Conservation (phyloP, 2,888 invertebrate genomes). For the Hirudinaria manillensis region DNA sequence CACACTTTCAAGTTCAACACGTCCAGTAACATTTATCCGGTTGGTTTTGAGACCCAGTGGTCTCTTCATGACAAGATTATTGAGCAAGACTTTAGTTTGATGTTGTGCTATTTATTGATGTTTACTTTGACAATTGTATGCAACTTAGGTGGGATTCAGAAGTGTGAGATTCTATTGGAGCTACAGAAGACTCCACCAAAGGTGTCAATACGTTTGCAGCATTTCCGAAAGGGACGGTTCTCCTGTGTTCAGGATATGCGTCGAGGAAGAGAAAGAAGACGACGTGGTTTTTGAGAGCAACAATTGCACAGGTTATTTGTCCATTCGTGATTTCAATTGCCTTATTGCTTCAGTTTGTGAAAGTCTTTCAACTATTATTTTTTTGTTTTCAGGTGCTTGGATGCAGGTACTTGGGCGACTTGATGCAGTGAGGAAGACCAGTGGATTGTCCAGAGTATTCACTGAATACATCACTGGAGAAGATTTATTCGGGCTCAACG, state of each 20-base stretch:
- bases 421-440: slow-evolving; percentile 67
- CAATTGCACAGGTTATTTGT: slow-evolving; percentile 46
- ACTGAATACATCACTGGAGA: slow-evolving; percentile 88
- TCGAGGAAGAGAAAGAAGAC: slow-evolving; percentile 69
- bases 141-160: slow-evolving; percentile 55
- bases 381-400: slow-evolving; percentile 67
- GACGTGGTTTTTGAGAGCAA: slow-evolving; percentile 65
- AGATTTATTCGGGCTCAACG: slow-evolving; percentile 90
- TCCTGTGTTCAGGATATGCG: slow-evolving; percentile 86
- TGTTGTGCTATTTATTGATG: background rate
- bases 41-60: too few species aligned
- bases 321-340: slow-evolving; percentile 34
- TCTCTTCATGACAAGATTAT: background rate
- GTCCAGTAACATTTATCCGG: slow-evolving; percentile 86
- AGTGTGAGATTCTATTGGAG: slow-evolving; percentile 90
- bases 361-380: background rate
- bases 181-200: slow-evolving; percentile 68
- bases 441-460: slow-evolving; percentile 75
- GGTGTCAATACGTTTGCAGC: slow-evolving; percentile 32
- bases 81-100: background rate
- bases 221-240: slow-evolving; percentile 66
- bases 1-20: slow-evolving; percentile 77
- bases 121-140: background rate
- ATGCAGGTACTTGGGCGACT: slow-evolving; percentile 74
- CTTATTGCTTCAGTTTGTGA: background rate